Conservation (phyloP, 2,113 vertebrate species). For the Saccopteryx bilineata region DNA sequence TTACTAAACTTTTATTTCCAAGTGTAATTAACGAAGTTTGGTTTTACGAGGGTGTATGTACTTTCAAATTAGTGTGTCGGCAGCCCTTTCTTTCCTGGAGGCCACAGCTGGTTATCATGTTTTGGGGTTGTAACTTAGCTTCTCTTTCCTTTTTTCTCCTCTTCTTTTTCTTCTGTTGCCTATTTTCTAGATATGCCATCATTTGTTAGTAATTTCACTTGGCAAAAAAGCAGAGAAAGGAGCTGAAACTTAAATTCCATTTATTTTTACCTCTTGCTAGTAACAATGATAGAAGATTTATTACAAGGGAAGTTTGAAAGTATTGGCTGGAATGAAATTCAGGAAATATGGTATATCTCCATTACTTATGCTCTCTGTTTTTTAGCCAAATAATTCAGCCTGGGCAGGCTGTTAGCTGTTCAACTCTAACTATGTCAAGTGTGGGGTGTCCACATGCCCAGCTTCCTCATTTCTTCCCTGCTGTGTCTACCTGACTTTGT, state of each 20-base stretch:
- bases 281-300: constrained; percentile 69
- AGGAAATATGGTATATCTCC: constrained; percentile 62
- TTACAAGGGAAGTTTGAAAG: constrained; percentile 47
- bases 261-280: constrained; percentile 66
- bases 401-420: not conserved
- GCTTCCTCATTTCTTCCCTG: not conserved
- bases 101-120: not conserved
- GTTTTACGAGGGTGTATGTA: not conserved
- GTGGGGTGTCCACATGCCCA: too few relatives aligned
- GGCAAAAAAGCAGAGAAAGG: constrained; percentile 61
- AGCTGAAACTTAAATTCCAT: constrained; percentile 55
- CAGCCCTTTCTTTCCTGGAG: not conserved
- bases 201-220: constrained; percentile 61
- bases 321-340: constrained; percentile 65
- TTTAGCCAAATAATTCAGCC: constrained; percentile 41
- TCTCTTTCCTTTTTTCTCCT: not conserved
- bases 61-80: not conserved
- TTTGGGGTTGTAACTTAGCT: not conserved
- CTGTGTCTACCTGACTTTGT: not conserved
- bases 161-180: not conserved
- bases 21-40: constrained; percentile 11
- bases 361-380: constrained; percentile 64
- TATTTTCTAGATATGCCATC: constrained; percentile 11
- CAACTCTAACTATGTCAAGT: not conserved
- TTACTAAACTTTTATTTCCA: constrained; percentile 53